Evolutionary conservation across 2,113 vertebrate species (phyloP).

Genomic region (Caranx melampygus): DNA sequence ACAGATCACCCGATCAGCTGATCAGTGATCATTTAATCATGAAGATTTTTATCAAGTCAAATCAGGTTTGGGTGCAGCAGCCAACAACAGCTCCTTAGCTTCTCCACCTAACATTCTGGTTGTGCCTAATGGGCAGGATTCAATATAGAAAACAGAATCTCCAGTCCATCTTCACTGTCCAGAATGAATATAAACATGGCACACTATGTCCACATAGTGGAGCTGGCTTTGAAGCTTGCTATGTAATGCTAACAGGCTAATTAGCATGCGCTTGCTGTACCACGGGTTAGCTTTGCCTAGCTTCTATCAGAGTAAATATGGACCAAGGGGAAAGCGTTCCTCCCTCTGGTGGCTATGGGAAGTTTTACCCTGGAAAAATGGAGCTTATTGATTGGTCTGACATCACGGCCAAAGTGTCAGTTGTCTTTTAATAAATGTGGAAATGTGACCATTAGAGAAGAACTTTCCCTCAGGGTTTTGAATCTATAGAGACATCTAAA

Average conservation of each 20-base stretch:
- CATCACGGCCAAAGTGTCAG: background rate
- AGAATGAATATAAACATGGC: conserved; percentile 2
- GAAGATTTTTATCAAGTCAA: background rate
- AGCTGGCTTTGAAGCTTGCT: background rate
- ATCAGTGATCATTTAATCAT: background rate
- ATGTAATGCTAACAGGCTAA: conserved; percentile 19
- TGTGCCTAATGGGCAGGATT: background rate
- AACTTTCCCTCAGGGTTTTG: background rate
- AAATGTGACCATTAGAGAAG: background rate
- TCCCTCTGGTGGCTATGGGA: conserved; percentile 8
- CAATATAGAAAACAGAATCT: background rate
- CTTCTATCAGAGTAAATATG: background rate
- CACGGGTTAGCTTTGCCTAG: background rate
- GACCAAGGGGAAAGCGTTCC: background rate
- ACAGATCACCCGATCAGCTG: background rate
- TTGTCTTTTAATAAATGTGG: too few species aligned
- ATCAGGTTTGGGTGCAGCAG: background rate
- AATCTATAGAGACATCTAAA: background rate
- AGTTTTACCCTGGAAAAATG: background rate
- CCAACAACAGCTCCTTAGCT: too few species aligned
- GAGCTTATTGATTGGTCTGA: background rate
- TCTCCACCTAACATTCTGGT: background rate
- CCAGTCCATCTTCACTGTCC: background rate
- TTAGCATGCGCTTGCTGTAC: background rate
- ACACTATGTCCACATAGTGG: background rate